Conservation (phyloP, 2,113 vertebrate genomes). For the Opisthocomus hoazin region DNA sequence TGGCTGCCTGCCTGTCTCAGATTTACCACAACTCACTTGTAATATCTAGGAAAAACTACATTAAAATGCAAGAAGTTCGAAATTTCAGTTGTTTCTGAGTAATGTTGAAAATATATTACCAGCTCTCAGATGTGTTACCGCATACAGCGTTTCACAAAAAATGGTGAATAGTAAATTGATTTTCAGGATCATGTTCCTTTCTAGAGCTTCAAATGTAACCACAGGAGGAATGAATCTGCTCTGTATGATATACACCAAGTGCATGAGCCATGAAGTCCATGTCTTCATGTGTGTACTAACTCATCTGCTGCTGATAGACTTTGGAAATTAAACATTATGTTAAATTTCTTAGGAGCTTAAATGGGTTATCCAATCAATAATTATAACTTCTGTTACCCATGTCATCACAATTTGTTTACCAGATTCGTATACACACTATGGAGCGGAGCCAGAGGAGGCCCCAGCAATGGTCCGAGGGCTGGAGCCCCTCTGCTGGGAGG, state of each 20-base stretch:
- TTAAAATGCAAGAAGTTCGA: background rate
- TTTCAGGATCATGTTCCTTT: background rate
- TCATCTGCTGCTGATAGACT: background rate
- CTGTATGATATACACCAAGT: background rate
- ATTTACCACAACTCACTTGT: background rate
- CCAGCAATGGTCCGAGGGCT: too few relatives aligned
- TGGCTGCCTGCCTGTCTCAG: background rate
- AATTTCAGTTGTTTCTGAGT: background rate
- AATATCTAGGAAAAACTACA: background rate
- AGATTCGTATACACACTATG: background rate
- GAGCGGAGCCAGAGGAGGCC: too few relatives aligned
- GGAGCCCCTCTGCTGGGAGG: too few relatives aligned
- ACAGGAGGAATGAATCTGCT: background rate
- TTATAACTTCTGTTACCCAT: rapidly evolving
- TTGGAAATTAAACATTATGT: background rate
- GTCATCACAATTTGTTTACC: background rate
- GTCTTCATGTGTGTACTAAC: background rate
- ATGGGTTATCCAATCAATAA: background rate
- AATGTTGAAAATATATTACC: background rate
- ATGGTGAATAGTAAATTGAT: background rate
- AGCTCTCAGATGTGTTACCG: background rate
- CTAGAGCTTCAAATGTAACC: background rate
- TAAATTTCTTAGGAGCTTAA: background rate
- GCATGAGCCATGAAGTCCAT: background rate
- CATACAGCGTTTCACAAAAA: background rate